Conservation (phyloP, 2,797 vertebrate genomes). For the Dicrostonyx torquatus region DNA sequence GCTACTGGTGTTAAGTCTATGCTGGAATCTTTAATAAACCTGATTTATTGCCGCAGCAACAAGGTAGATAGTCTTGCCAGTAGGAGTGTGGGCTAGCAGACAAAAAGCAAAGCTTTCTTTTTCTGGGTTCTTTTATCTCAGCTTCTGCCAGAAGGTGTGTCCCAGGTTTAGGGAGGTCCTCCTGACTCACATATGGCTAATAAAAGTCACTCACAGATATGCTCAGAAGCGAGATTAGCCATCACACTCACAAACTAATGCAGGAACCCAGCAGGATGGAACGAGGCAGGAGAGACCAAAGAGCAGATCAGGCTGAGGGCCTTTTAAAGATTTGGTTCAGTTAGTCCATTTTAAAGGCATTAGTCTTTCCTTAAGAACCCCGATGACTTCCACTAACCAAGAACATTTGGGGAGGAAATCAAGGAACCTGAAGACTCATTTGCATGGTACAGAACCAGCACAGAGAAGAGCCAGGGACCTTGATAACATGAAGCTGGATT, state of each 20-base stretch:
- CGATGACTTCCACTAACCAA: not conserved
- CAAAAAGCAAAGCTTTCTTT: not conserved
- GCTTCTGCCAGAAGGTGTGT: not conserved
- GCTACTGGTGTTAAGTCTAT: not conserved
- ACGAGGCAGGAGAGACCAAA: no score
- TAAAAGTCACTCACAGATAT: not conserved
- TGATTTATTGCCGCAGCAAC: not conserved
- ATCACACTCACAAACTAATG: not conserved
- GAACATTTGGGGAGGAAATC: not conserved
- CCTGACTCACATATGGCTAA: not conserved
- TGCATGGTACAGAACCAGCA: rapidly evolving
- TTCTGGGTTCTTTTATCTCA: not conserved
- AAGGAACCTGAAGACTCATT: not conserved
- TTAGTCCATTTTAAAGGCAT: not conserved
- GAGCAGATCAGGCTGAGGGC: not conserved
- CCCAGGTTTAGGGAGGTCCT: not conserved
- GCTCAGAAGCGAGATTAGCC: not conserved
- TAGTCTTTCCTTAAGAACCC: not conserved
- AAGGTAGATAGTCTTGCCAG: not conserved
- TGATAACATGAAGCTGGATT: rapidly evolving
- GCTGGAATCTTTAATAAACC: not conserved
- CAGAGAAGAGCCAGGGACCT: not conserved
- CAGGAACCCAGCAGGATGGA: not conserved
- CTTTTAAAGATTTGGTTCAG: not conserved
- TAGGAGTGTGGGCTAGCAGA: not conserved